These are phyloP conservation scores for Cirrhinus mrigala DNA, from an alignment of 2,797 vertebrate genomes.

Conservation along the genomic window DNA sequence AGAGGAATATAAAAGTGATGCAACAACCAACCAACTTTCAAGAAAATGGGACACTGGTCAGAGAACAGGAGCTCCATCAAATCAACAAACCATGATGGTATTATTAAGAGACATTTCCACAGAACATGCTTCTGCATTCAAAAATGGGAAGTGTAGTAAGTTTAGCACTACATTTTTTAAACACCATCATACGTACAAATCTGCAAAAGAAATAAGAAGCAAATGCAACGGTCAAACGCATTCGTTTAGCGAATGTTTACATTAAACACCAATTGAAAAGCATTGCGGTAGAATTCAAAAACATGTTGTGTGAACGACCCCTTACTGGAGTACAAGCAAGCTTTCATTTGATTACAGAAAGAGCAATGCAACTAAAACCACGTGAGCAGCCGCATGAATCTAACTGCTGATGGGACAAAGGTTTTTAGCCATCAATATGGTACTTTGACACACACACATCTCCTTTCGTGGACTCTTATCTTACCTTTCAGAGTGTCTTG, in stretches of 20 bases:
- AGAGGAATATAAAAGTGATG: constrained; percentile 21
- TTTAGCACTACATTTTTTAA: no score
- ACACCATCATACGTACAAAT: neutral
- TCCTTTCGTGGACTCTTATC: constrained; percentile 1
- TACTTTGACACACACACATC: constrained; percentile 30
- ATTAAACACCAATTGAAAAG: neutral
- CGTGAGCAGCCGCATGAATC: neutral
- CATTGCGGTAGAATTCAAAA: neutral
- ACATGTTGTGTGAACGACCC: neutral
- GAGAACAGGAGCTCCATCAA: constrained; percentile 10
- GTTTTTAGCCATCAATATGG: constrained; percentile 17
- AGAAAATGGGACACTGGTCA: neutral
- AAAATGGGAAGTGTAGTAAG: neutral
- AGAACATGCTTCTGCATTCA: neutral
- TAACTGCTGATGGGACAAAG: constrained; percentile 19
- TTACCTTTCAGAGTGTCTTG: constrained; percentile 99
- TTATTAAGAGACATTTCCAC: neutral
- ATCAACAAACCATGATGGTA: neutral
- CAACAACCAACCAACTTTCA: constrained; percentile 34
- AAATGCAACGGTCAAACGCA: neutral
- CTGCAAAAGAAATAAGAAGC: neutral
- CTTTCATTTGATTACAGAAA: neutral
- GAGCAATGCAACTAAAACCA: constrained; percentile 16
- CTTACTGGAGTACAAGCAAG: constrained; percentile 6
- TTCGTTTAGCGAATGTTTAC: neutral